Conservation (phyloP, 2,888 invertebrate genomes). For the Rotaria magnacalcarata region DNA sequence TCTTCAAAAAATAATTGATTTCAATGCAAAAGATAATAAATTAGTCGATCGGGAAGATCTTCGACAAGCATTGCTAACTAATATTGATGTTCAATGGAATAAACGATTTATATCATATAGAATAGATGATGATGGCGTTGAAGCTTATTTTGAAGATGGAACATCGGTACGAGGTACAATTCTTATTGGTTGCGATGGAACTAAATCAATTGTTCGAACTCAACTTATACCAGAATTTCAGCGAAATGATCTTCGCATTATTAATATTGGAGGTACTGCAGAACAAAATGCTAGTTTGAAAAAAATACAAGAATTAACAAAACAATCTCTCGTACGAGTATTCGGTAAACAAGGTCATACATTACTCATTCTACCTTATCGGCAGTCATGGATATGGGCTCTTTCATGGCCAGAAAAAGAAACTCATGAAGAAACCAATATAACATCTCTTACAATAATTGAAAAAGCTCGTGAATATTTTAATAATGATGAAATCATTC, state of each 20-base stretch:
- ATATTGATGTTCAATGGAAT: conserved; percentile 28
- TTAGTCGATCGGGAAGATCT: not conserved
- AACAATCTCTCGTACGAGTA: not conserved
- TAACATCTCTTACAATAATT: not conserved
- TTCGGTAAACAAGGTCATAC: conserved; percentile 1
- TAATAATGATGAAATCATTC: not conserved
- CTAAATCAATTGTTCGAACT: not conserved
- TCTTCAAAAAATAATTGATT: not conserved
- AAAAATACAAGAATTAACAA: not conserved
- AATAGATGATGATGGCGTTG: not conserved
- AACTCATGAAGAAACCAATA: not conserved
- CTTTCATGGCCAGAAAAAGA: conserved; percentile 23
- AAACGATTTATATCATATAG: not conserved
- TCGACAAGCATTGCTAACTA: not conserved
- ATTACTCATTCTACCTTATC: not conserved
- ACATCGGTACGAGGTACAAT: not conserved
- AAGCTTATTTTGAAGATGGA: not conserved
- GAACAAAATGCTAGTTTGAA: not conserved
- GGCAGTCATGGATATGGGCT: not conserved
- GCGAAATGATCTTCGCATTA: not conserved
- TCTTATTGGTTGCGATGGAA: conserved; percentile 28
- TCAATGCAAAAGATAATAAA: not conserved
- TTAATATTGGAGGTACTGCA: not conserved
- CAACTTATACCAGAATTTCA: not conserved
- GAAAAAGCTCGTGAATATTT: not conserved